phyloP scores from a whole-genome alignment of 2,113 vertebrate species.

The Anhinga anhinga region DNA sequence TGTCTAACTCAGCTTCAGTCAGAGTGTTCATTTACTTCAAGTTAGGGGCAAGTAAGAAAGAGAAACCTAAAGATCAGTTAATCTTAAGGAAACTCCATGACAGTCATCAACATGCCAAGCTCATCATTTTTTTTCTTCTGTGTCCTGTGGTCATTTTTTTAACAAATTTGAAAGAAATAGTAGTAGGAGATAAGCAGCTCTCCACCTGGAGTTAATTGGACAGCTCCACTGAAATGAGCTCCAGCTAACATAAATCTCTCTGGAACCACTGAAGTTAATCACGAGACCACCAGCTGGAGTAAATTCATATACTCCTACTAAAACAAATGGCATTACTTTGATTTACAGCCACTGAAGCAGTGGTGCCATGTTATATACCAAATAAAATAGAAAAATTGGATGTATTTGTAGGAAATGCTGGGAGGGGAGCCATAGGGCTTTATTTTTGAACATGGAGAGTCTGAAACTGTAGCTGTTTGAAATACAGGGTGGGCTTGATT shows the following conservation, averaged over 20 bases:
- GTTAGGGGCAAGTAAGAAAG: not conserved
- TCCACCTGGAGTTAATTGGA: not conserved
- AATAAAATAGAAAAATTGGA: not conserved
- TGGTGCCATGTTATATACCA: not conserved
- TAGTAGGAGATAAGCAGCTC: not conserved
- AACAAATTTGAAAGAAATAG: not conserved
- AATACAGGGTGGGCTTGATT: not conserved
- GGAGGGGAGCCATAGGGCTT: not conserved
- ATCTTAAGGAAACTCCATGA: not conserved
- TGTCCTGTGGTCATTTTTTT: not conserved
- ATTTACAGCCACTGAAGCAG: not conserved
- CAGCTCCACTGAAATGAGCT: not conserved
- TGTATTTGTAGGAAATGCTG: not conserved
- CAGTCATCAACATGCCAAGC: not conserved
- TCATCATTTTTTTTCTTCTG: not conserved
- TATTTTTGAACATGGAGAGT: not conserved
- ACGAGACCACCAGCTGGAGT: rapidly evolving
- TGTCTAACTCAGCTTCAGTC: not conserved
- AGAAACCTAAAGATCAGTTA: not conserved
- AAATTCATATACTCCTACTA: not conserved
- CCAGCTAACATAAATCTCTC: not conserved
- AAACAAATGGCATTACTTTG: not conserved
- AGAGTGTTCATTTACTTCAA: not conserved
- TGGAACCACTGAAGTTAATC: not conserved
- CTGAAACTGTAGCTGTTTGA: not conserved